These are phyloP conservation scores for Ypsolopha scabrella DNA, from an alignment of 2,888 invertebrate genomes.

Conservation along the genomic window DNA sequence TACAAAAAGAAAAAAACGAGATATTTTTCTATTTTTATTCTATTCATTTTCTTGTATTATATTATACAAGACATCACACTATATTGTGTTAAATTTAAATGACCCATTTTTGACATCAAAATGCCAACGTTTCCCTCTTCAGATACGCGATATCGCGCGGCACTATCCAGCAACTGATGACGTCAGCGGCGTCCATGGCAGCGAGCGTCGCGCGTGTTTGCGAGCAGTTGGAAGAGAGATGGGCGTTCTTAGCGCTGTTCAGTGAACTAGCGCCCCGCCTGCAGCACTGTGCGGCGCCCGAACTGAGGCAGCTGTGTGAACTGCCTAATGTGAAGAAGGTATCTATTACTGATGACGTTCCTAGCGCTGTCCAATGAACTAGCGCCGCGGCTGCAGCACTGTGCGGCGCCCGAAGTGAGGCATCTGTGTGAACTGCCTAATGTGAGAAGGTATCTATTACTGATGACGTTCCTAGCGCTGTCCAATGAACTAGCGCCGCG, in stretches of 20 bases:
- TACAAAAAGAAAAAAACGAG: too few species aligned
- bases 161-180: slow-evolving; percentile 81
- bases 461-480: too few species aligned
- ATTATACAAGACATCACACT: background rate
- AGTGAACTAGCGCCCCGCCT: slow-evolving; percentile 79
- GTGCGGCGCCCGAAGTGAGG: too few species aligned
- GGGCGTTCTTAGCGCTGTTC: slow-evolving; percentile 85
- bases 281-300: slow-evolving; percentile 84
- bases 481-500: too few species aligned
- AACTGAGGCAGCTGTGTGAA: slow-evolving; percentile 86
- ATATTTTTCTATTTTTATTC: too few species aligned
- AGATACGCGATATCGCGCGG: slow-evolving; percentile 81
- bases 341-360: background rate
- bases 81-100: background rate
- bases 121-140: background rate
- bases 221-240: slow-evolving; percentile 82
- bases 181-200: slow-evolving; percentile 78
- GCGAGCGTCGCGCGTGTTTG: slow-evolving; percentile 84
- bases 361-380: too few species aligned
- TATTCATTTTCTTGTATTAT: too few species aligned
- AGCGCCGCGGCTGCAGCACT: too few species aligned
- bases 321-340: slow-evolving; percentile 86
- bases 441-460: too few species aligned
- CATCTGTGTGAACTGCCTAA: too few species aligned
- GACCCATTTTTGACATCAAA: background rate